Percentiles rank a stretch among this genome's conserved stretches.
phyloP scores from a whole-genome alignment of 53 echinoderm and acorn worm genomes.

The Holothuria leucospilota region DNA sequence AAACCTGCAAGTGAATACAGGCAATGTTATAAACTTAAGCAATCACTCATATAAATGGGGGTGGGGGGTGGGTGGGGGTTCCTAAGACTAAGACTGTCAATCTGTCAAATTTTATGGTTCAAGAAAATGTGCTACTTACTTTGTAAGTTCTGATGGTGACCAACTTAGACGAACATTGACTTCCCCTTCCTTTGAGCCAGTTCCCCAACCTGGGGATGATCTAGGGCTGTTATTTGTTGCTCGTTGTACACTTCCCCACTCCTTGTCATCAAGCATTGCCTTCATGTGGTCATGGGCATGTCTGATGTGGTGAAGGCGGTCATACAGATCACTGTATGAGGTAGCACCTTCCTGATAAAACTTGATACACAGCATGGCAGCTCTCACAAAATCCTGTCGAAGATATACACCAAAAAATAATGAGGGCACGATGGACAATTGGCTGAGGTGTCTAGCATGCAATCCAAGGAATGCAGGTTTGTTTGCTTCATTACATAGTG shows the following conservation, averaged over 20 bases:
- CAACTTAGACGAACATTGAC: constrained; percentile 69
- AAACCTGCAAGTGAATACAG: no score
- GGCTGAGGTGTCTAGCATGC: no score
- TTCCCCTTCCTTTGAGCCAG: constrained; percentile 38
- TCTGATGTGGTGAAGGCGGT: constrained; percentile 87
- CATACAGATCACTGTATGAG: constrained; percentile 89
- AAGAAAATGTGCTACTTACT: constrained; percentile 62
- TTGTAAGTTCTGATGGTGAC: constrained; percentile 86
- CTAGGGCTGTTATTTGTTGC: constrained; percentile 50
- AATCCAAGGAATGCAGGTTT: no score
- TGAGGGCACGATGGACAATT: not conserved
- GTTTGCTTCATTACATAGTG: no score
- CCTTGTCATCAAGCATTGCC: constrained; percentile 79
- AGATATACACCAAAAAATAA: not conserved
- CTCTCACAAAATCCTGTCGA: constrained; percentile 88
- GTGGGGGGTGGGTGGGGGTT: no score
- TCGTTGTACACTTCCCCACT: constrained; percentile 85
- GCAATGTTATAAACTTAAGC: no score
- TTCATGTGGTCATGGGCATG: constrained; percentile 83
- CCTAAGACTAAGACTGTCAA: no score
- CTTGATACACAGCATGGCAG: constrained; percentile 94
- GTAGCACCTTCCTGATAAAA: constrained; percentile 94
- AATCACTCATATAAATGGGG: no score
- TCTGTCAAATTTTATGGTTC: no score
- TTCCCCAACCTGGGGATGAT: constrained; percentile 44